Percentiles rank a stretch among this genome's conserved stretches.
phyloP scores from a whole-genome alignment of 2,888 invertebrate species.

The Ornithoptera priamus region DNA sequence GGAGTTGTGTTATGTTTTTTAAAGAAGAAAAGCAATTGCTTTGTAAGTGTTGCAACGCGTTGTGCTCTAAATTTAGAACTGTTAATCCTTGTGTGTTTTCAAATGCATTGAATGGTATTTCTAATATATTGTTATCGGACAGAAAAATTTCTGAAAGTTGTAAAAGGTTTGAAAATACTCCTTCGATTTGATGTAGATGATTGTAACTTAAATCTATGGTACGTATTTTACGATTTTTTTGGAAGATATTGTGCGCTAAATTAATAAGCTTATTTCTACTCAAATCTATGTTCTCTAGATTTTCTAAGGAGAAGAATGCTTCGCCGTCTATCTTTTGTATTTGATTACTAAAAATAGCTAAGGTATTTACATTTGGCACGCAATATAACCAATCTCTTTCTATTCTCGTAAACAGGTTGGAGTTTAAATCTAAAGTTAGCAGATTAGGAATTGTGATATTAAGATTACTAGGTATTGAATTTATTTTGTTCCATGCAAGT shows the following conservation, averaged over 20 bases:
- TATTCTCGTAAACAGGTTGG: constrained; percentile 89
- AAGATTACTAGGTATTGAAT: constrained; percentile 86
- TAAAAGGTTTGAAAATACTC: constrained; percentile 89
- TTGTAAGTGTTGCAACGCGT: constrained; percentile 89
- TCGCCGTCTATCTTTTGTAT: constrained; percentile 88
- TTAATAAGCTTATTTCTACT: constrained; percentile 92
- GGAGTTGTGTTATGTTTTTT: constrained; percentile 88
- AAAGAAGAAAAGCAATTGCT: constrained; percentile 88
- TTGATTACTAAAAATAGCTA: constrained; percentile 91
- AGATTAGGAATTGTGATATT: constrained; percentile 86
- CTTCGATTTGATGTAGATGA: constrained; percentile 91
- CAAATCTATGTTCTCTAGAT: constrained; percentile 90
- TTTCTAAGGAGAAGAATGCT: constrained; percentile 86
- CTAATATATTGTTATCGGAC: constrained; percentile 93
- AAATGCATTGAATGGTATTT: constrained; percentile 90
- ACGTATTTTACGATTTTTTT: constrained; percentile 86
- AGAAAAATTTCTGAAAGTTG: constrained; percentile 91
- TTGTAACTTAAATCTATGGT: constrained; percentile 94
- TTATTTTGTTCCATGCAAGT: constrained; percentile 91
- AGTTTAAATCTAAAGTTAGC: constrained; percentile 89
- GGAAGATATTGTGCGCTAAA: constrained; percentile 87
- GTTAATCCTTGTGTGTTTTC: constrained; percentile 87
- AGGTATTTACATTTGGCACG: constrained; percentile 88
- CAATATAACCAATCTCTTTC: constrained; percentile 88
- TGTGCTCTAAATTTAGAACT: constrained; percentile 92